Evolutionary conservation across 2,113 vertebrate species (phyloP), one percentile per base, ranked within the genome.

Genomic region (Salminus brasiliensis): DNA sequence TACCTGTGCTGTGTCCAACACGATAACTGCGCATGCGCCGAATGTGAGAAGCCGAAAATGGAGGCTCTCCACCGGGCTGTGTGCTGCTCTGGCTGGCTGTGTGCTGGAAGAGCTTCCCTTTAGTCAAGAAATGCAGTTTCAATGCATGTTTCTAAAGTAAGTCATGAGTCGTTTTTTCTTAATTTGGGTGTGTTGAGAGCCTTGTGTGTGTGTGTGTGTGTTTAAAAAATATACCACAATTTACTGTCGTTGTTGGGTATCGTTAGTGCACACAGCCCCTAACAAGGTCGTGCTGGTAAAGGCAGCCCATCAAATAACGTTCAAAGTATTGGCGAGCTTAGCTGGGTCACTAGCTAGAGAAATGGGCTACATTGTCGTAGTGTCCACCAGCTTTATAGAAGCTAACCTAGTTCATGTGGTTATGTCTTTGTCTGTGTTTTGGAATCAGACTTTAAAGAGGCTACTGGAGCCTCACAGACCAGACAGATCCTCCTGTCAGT

Each of bases 81-180:
- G 27, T 66, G 29, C 47, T n/a, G 25, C 74, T 74, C 52, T 52
- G 65, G 11, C 8, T 67, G 16, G 29, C 55, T 49, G 79, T 67
- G 27, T 66, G 29, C 47, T n/a, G 63, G 72, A 4, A 81, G 65
- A 47, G 32, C 79, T 69, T 75, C 75, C n/a, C 72, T 74, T n/a
- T 32, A 49, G 5, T 36, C 72, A 34, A 75, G 69, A 55, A 66
- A 36, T 39, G 52, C 66, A 47, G 39, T 59, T 21, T n/a, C n/a
- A n/a, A n/a, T n/a, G n/a, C 52, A 47, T 30, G 43, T 75, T 34
- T 60, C 63, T 23, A 67, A 68, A 74, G 79, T 75, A 55, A 69
- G 79, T 60, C 25, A 15, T 10, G 16, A 10, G 2, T 10, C 21
- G 36, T 32, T 63, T 9, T 12, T 12, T 23, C 11, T 34, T 4